phyloP scores from a whole-genome alignment of 2,113 vertebrate genomes.

The Pteropus alecto region DNA sequence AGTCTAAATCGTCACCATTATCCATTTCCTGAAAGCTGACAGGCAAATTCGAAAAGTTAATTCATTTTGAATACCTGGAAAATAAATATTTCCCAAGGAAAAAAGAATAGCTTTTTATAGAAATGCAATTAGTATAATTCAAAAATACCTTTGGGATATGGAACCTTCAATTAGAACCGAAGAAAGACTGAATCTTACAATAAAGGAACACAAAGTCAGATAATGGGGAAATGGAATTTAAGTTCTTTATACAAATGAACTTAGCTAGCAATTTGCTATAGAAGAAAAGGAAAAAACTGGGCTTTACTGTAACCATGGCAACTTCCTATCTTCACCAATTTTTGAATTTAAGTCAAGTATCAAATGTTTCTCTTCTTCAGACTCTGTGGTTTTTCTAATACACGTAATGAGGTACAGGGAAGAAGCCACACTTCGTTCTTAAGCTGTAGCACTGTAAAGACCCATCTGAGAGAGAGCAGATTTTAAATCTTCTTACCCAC shows the following conservation, averaged over 20 bases:
- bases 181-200: conserved; percentile 35
- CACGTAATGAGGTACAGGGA: not conserved
- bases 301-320: conserved; percentile 56
- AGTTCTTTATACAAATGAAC: conserved; percentile 47
- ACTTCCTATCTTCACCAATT: conserved; percentile 14
- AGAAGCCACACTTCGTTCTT: not conserved
- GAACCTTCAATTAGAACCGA: conserved; percentile 46
- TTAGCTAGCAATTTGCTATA: conserved; percentile 28
- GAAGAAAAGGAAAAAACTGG: conserved; percentile 31
- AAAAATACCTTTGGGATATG: not conserved
- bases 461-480: not conserved
- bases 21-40: not conserved
- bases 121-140: conserved; percentile 25
- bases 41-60: not conserved
- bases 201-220: conserved; percentile 46
- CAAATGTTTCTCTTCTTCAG: conserved; percentile 21
- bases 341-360: conserved; percentile 10
- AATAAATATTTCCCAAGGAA: conserved; percentile 46
- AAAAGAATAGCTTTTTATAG: not conserved
- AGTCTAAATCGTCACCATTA: not conserved
- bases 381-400: conserved; percentile 1
- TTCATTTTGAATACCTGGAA: not conserved
- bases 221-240: conserved; percentile 45
- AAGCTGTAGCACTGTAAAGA: not conserved
- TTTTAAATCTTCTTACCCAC: not conserved